A percentile compares a stretch with the other conserved stretches of the same genome.
These are phyloP conservation scores for Chymomyza caudatula DNA, from an alignment of 2,888 invertebrate species.

Conservation along the genomic window DNA sequence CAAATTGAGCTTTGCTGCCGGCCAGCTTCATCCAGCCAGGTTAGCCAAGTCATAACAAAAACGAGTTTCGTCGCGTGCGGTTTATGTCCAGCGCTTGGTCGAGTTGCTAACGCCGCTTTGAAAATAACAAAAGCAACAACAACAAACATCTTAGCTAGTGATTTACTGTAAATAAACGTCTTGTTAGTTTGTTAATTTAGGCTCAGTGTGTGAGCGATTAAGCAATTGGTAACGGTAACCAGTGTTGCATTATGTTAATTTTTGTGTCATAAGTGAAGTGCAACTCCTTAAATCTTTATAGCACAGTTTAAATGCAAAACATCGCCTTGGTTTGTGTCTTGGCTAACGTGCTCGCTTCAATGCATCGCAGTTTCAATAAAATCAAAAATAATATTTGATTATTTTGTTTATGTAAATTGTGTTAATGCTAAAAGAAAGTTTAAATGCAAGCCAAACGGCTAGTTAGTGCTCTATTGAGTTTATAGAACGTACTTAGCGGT, in stretches of 20 bases:
- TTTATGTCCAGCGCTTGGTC: conserved; percentile 27
- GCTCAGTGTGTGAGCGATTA: not conserved
- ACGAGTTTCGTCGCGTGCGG: conserved; percentile 56
- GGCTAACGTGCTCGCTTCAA: not conserved
- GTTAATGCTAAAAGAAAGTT: too few species aligned
- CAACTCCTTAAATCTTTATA: not conserved
- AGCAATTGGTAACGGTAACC: not conserved
- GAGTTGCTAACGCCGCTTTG: too few species aligned
- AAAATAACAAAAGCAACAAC: not conserved
- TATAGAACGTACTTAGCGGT: too few species aligned
- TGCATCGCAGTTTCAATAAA: not conserved
- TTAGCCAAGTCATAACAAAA: conserved; percentile 47
- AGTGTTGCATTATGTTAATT: not conserved
- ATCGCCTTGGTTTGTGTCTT: not conserved
- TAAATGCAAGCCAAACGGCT: too few species aligned
- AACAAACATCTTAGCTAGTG: not conserved
- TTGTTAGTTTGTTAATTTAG: not conserved
- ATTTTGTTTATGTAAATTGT: not conserved
- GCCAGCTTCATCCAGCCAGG: conserved; percentile 35
- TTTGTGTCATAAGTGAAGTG: not conserved
- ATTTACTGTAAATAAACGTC: not conserved
- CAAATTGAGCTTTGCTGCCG: not conserved
- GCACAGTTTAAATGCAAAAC: not conserved
- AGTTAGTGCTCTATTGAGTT: too few species aligned
- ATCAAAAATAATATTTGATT: not conserved